phyloP scores from a whole-genome alignment of 2,113 vertebrate species.

The Aegotheles bennettii region DNA sequence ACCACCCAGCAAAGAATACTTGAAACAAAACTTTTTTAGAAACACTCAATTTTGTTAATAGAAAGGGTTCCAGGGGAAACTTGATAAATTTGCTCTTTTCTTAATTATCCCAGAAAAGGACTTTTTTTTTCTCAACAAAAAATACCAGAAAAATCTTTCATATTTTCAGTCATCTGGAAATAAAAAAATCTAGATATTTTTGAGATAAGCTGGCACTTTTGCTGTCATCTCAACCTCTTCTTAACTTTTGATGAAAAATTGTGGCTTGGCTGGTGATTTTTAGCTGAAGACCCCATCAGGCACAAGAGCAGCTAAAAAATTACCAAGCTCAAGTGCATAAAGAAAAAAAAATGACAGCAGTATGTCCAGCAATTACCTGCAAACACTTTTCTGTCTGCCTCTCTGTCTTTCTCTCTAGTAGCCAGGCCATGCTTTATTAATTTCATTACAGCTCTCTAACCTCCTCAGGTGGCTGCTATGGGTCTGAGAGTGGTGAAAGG shows the following conservation, averaged over 20 bases:
- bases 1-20: not conserved
- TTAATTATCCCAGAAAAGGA: not conserved
- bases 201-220: not conserved
- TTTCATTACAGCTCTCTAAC: slow-evolving; percentile 32
- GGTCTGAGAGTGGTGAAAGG: not conserved
- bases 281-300: not conserved
- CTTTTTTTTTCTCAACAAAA: not conserved
- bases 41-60: not conserved
- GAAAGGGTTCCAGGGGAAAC: not conserved
- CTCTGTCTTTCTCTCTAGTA: not conserved
- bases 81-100: not conserved
- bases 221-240: not conserved
- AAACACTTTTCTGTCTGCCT: not conserved
- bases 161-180: not conserved
- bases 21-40: not conserved
- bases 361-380: not conserved
- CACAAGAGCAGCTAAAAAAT: not conserved
- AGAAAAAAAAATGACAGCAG: not conserved
- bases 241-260: not conserved
- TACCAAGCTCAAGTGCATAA: not conserved
- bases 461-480: not conserved
- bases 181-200: not conserved
- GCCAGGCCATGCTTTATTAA: not conserved
- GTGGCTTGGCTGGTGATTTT: not conserved
- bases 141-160: not conserved